A percentile compares a stretch with the other conserved stretches of the same genome.
These are phyloP conservation scores for Drosophila pseudotalamancana DNA, from an alignment of 2,888 invertebrate species.

Conservation along the genomic window DNA sequence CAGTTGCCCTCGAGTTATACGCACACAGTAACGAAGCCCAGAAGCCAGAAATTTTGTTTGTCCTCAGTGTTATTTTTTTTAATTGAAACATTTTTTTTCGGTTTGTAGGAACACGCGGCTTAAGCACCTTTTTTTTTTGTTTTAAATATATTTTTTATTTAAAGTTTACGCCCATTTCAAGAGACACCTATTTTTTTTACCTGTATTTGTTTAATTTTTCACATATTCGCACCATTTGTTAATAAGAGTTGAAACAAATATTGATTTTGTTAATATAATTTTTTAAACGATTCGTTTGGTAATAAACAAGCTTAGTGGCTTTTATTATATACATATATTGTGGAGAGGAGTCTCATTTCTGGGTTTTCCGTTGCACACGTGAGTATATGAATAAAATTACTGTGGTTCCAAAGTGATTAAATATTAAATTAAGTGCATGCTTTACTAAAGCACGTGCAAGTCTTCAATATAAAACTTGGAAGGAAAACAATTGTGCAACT, in stretches of 20 bases:
- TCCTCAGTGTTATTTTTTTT: slow-evolving; percentile 57
- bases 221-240: slow-evolving; percentile 55
- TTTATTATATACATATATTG: too few species aligned
- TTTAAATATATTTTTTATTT: slow-evolving; percentile 44
- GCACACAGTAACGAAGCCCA: slow-evolving; percentile 35
- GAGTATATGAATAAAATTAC: slow-evolving; percentile 29
- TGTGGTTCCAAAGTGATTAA: slow-evolving; percentile 24
- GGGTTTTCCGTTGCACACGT: slow-evolving; percentile 31
- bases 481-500: background rate
- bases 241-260: slow-evolving; percentile 50
- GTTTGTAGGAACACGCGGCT: slow-evolving; percentile 25
- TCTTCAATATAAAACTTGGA: background rate
- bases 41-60: slow-evolving; percentile 55
- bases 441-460: slow-evolving; percentile 12
- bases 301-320: background rate
- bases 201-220: slow-evolving; percentile 43
- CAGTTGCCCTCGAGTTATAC: slow-evolving; percentile 45
- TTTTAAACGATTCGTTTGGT: slow-evolving; percentile 19
- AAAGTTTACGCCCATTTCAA: slow-evolving; percentile 46
- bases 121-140: slow-evolving; percentile 29
- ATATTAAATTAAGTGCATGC: background rate
- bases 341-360: background rate
- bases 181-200: slow-evolving; percentile 41
- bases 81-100: slow-evolving; percentile 15
- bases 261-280: slow-evolving; percentile 29